Percentiles rank a stretch among this genome's conserved stretches.
phyloP scores from a whole-genome alignment of 2,113 vertebrate species.

The Corythoichthys haematopterus region DNA sequence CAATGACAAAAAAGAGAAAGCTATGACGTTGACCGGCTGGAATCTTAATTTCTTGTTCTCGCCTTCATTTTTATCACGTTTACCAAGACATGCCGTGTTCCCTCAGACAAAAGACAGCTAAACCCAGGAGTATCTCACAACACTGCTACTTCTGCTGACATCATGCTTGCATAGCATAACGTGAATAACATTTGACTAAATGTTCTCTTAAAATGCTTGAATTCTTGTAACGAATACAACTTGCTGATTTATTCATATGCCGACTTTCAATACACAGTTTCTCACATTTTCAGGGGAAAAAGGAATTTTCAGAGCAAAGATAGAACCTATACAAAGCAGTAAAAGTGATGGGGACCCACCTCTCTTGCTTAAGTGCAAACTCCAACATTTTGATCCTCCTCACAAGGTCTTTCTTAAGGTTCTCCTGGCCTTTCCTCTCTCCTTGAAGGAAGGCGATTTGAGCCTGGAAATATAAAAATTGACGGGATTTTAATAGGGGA shows the following conservation, averaged over 20 bases:
- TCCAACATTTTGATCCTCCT: conserved; percentile 78
- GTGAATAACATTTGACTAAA: conserved; percentile 2
- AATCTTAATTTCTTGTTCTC: conserved; percentile 7
- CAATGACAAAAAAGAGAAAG: conserved; percentile 14
- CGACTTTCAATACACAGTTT: background rate
- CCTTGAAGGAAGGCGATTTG: conserved; percentile 76
- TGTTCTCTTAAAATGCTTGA: background rate
- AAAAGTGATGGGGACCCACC: conserved; percentile 48
- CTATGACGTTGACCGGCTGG: conserved; percentile 1
- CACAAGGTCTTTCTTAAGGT: conserved; percentile 76
- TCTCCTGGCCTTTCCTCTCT: conserved; percentile 76
- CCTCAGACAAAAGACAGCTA: conserved; percentile 33
- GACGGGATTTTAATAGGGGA: conserved; percentile 9
- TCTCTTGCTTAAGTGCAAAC: conserved; percentile 74
- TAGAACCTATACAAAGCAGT: conserved; percentile 14
- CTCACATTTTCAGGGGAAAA: conserved; percentile 12
- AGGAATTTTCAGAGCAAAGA: conserved; percentile 17
- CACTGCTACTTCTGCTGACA: conserved; percentile 28
- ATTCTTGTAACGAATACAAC: background rate
- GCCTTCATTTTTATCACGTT: conserved; percentile 9
- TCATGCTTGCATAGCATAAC: conserved; percentile 11
- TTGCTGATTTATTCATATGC: conserved; percentile 14
- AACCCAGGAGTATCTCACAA: conserved; percentile 23
- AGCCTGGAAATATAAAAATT: conserved; percentile 61
- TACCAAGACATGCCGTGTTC: conserved; percentile 25